Percentiles rank a stretch among this genome's conserved stretches.
Conservation (phyloP, 2,797 vertebrate species). For the Steatocranus sp. region DNA sequence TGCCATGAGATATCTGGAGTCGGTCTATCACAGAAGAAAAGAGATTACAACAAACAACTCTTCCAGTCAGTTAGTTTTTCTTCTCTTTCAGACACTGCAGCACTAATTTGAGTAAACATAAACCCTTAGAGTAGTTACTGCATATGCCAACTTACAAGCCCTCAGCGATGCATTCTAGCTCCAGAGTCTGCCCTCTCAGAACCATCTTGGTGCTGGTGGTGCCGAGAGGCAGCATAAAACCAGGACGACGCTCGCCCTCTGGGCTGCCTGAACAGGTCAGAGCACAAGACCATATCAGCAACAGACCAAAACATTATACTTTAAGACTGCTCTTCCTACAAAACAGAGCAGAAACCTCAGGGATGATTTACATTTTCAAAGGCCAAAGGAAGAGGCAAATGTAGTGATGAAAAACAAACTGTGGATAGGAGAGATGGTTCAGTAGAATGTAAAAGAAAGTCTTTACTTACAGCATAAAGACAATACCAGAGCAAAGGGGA, state of each 20-base stretch:
- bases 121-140: not conserved
- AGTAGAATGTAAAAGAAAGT: not conserved
- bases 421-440: not conserved
- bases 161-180: constrained; percentile 94
- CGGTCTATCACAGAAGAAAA: constrained; percentile 74
- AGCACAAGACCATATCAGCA: not conserved
- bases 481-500: not conserved
- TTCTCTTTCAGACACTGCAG: not conserved
- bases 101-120: not conserved
- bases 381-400: not conserved
- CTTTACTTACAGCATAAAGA: not conserved
- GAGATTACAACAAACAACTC: not conserved
- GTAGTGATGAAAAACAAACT: not conserved
- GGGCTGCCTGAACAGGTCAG: constrained; percentile 77
- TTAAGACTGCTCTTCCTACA: not conserved
- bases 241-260: constrained; percentile 80
- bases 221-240: constrained; percentile 84
- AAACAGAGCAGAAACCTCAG: not conserved
- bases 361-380: not conserved
- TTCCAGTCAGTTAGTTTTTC: not conserved
- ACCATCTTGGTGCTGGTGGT: constrained; percentile 84
- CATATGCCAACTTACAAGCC: constrained; percentile 83
- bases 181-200: constrained; percentile 85
- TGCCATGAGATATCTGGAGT: constrained; percentile 90
- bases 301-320: not conserved